Percentiles rank a stretch among this genome's conserved stretches.
These are phyloP conservation scores for Sylvicola fuscatus DNA, from an alignment of 2,888 invertebrate species.

Conservation along the genomic window DNA sequence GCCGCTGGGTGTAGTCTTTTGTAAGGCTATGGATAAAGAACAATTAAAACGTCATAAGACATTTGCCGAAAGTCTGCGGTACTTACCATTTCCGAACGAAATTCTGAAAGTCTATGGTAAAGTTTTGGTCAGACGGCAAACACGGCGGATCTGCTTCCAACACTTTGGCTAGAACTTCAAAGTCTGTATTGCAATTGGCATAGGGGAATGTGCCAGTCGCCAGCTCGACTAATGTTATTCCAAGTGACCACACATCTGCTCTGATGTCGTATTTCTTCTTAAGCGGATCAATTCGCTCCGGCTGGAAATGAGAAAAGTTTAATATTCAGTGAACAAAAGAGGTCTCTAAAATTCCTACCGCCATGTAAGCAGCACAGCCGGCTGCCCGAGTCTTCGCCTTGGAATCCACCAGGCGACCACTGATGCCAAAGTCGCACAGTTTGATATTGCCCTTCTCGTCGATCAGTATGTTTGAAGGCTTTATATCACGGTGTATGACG, in stretches of 20 bases:
- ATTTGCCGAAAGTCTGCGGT: neutral
- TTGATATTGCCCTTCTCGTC: constrained; percentile 92
- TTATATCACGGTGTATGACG: constrained; percentile 95
- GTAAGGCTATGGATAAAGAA: constrained; percentile 45
- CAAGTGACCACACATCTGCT: constrained; percentile 98
- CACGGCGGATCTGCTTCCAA: constrained; percentile 75
- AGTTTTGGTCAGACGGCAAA: constrained; percentile 55
- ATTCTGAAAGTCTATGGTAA: constrained; percentile 67
- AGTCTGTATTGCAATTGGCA: constrained; percentile 88
- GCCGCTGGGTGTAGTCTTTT: constrained; percentile 82
- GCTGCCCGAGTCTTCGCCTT: constrained; percentile 94
- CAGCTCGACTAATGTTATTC: constrained; percentile 88
- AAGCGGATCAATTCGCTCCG: constrained; percentile 89
- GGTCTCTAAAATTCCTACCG: constrained; percentile 39
- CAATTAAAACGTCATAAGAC: neutral
- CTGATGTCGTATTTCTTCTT: constrained; percentile 95
- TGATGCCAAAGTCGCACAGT: constrained; percentile 98
- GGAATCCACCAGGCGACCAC: constrained; percentile 92
- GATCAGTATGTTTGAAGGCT: constrained; percentile 94
- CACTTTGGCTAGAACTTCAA: constrained; percentile 88
- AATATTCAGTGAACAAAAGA: constrained; percentile 1
- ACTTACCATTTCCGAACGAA: constrained; percentile 81
- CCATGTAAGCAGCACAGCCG: constrained; percentile 99
- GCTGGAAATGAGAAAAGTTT: constrained; percentile 33
- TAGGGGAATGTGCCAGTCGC: constrained; percentile 94